Conservation (phyloP, 1,140 invertebrate species). For the Schlechtendalia chinensis region DNA sequence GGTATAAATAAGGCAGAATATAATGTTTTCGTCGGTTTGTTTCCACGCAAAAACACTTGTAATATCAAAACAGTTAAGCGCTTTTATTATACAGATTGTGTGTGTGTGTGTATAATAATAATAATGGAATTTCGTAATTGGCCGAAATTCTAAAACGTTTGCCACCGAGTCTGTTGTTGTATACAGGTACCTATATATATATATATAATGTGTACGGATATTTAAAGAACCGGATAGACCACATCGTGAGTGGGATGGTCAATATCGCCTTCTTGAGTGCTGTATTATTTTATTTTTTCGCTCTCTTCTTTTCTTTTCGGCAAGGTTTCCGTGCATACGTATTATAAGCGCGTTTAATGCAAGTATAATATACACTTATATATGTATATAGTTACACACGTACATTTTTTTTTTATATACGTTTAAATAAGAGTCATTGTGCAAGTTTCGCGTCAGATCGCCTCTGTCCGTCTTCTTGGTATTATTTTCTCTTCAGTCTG, state of each 20-base stretch:
- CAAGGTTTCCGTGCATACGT: neutral
- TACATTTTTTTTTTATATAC: neutral
- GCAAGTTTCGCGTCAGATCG: neutral
- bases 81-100: neutral
- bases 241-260: constrained; percentile 41
- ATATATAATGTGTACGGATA: neutral
- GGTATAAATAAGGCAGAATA: no score
- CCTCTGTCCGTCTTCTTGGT: neutral
- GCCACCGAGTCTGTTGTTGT: constrained; percentile 23
- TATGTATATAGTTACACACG: neutral
- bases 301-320: constrained; percentile 35
- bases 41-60: neutral
- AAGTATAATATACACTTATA: neutral
- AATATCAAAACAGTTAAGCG: neutral
- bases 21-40: neutral
- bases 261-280: constrained; percentile 34
- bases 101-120: neutral
- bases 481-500: constrained; percentile 11
- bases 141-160: constrained; percentile 30
- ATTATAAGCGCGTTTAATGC: neutral
- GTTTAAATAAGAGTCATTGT: constrained; percentile 20
- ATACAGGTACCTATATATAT: neutral
- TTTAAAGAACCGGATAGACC: constrained; percentile 39
- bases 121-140: constrained; percentile 18
- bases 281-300: constrained; percentile 21